Evolutionary conservation across 2,888 invertebrate genomes (phyloP).

Genomic region (Rhimphoctona megacephalus): DNA sequence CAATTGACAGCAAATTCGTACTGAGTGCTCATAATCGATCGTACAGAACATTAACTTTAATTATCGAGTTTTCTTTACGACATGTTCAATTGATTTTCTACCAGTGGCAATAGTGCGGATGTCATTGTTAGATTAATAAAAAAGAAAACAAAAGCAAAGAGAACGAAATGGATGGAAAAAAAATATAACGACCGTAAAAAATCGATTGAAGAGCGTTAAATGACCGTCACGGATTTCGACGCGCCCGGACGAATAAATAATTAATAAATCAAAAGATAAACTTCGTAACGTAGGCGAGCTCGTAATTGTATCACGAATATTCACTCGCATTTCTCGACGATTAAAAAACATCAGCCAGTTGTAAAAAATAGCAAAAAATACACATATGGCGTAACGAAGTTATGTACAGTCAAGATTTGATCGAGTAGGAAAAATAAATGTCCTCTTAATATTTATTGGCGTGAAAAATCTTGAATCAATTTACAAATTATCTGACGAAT

Average conservation of each 20-base stretch:
- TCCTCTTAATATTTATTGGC: slow-evolving; percentile 73
- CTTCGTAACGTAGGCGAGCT: background rate
- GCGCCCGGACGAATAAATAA: background rate
- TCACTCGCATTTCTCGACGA: slow-evolving; percentile 1
- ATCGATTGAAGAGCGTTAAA: slow-evolving; percentile 44
- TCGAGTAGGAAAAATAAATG: slow-evolving; percentile 74
- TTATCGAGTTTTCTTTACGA: slow-evolving; percentile 23
- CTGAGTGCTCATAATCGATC: slow-evolving; percentile 7
- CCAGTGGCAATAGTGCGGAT: background rate
- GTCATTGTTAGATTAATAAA: background rate
- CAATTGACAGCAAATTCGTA: background rate
- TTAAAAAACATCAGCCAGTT: slow-evolving; percentile 2
- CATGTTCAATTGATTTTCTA: slow-evolving; percentile 15
- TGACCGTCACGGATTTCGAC: slow-evolving; percentile 5
- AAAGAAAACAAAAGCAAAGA: slow-evolving; percentile 8
- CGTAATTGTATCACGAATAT: slow-evolving; percentile 1
- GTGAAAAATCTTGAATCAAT: slow-evolving; percentile 74
- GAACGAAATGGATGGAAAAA: slow-evolving; percentile 7
- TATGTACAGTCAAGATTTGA: slow-evolving; percentile 44
- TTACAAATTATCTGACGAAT: slow-evolving; percentile 67
- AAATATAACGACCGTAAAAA: slow-evolving; percentile 28
- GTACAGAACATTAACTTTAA: slow-evolving; percentile 25
- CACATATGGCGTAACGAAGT: background rate
- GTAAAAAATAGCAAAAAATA: background rate
- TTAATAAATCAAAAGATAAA: slow-evolving; percentile 35